Evolutionary conservation across 2,888 invertebrate species (phyloP).

Genomic region (Ephialtes manifestator): DNA sequence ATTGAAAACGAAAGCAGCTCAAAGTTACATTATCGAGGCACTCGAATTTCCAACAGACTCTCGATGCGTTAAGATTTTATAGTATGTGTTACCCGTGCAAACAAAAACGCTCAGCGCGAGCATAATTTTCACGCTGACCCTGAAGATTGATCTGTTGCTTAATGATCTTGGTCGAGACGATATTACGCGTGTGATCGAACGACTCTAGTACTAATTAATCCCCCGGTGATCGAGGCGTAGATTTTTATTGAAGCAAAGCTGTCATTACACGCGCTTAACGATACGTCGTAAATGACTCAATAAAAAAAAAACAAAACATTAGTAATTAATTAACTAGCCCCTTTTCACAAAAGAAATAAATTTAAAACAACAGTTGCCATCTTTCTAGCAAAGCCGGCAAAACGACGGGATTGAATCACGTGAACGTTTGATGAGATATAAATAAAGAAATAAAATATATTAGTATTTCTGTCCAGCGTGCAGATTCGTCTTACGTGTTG

Average conservation of each 20-base stretch:
- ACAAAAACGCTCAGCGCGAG: constrained; percentile 11
- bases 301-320: constrained; percentile 32
- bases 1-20: constrained; percentile 69
- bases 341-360: constrained; percentile 19
- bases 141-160: constrained; percentile 53
- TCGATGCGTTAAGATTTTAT: constrained; percentile 59
- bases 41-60: constrained; percentile 60
- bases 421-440: constrained; percentile 45
- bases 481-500: constrained; percentile 77
- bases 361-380: constrained; percentile 30
- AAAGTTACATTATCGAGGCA: constrained; percentile 61
- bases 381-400: constrained; percentile 49
- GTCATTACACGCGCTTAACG: constrained; percentile 31
- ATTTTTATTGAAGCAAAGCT: constrained; percentile 45
- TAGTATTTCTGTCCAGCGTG: constrained; percentile 70
- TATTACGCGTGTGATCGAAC: constrained; percentile 28
- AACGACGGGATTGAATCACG: constrained; percentile 43
- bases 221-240: constrained; percentile 54
- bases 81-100: constrained; percentile 43
- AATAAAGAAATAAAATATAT: constrained; percentile 47
- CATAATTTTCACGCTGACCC: constrained; percentile 26
- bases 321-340: constrained; percentile 16
- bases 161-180: constrained; percentile 43
- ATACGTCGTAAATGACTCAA: constrained; percentile 21
- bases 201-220: constrained; percentile 39